Percentiles rank a stretch among this genome's conserved stretches.
Evolutionary conservation across 2,888 invertebrate genomes (phyloP).

Genomic region (Pyrgus malvae): DNA sequence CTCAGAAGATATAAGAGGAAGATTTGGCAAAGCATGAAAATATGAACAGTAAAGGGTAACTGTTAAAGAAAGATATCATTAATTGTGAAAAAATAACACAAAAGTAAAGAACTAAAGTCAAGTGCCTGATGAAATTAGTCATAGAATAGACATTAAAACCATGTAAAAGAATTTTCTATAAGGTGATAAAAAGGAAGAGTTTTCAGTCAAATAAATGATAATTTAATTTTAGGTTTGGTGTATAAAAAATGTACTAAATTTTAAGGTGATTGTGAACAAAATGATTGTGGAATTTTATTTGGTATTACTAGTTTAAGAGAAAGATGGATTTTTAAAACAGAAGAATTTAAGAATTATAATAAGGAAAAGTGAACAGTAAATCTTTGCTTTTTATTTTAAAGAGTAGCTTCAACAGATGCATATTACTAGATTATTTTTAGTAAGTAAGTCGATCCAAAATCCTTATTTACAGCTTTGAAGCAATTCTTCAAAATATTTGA

Average conservation of each 20-base stretch:
- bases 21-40: constrained; percentile 36
- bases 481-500: constrained; percentile 1
- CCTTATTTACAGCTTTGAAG: not conserved
- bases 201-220: constrained; percentile 10
- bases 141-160: constrained; percentile 28
- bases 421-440: not conserved
- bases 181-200: constrained; percentile 24
- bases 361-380: not conserved
- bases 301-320: too few species aligned
- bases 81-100: constrained; percentile 31
- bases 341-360: not conserved
- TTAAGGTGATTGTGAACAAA: constrained; percentile 3
- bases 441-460: too few species aligned
- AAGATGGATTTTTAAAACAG: not conserved
- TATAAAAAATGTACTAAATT: too few species aligned
- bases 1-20: constrained; percentile 33
- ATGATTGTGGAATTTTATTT: not conserved
- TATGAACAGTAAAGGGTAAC: constrained; percentile 26
- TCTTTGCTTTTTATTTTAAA: constrained; percentile 9
- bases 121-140: constrained; percentile 37
- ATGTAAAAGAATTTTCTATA: constrained; percentile 28
- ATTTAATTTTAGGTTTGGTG: not conserved
- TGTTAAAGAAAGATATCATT: constrained; percentile 45
- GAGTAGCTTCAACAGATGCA: not conserved
- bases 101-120: constrained; percentile 32